phyloP scores from a whole-genome alignment of 2,888 invertebrate species.

The Lamproptera curius region DNA sequence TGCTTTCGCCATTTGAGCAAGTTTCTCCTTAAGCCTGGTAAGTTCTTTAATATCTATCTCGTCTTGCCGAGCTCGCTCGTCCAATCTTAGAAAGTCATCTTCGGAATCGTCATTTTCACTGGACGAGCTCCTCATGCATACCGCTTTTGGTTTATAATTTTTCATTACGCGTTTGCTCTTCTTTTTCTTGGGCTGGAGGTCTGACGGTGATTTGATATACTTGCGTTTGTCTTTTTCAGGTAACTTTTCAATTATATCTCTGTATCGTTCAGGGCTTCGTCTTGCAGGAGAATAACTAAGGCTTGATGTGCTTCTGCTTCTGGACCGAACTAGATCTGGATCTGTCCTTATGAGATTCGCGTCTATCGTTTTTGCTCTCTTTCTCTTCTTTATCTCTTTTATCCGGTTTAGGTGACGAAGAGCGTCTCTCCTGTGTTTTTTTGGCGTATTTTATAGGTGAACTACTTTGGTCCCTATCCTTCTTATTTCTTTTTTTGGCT shows the following conservation, averaged over 20 bases:
- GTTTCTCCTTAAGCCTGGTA: constrained; percentile 81
- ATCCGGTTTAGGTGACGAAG: constrained; percentile 33
- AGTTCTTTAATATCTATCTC: constrained; percentile 81
- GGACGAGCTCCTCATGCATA: constrained; percentile 78
- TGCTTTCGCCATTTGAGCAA: constrained; percentile 85
- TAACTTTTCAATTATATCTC: constrained; percentile 79
- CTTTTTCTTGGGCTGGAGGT: constrained; percentile 52
- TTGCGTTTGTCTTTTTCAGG: constrained; percentile 76
- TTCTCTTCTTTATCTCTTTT: constrained; percentile 28
- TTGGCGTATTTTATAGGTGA: constrained; percentile 43
- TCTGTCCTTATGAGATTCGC: constrained; percentile 38
- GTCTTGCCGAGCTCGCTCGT: constrained; percentile 72
- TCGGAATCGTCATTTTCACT: constrained; percentile 78
- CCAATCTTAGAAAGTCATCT: constrained; percentile 72
- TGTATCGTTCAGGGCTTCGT: constrained; percentile 83
- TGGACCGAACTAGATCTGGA: constrained; percentile 45
- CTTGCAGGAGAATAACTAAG: constrained; percentile 84
- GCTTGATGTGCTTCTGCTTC: constrained; percentile 74
- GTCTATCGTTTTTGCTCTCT: constrained; percentile 34
- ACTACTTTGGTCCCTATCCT: constrained; percentile 42
- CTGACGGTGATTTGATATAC: constrained; percentile 66
- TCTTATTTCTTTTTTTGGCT: constrained; percentile 39
- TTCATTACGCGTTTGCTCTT: constrained; percentile 37
- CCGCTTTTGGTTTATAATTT: constrained; percentile 57
- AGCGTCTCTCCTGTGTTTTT: constrained; percentile 38